Percentiles rank a stretch among this genome's conserved stretches.
Evolutionary conservation across 1,140 invertebrate genomes (phyloP).

Genomic region (Dendrolimus punctatus): DNA sequence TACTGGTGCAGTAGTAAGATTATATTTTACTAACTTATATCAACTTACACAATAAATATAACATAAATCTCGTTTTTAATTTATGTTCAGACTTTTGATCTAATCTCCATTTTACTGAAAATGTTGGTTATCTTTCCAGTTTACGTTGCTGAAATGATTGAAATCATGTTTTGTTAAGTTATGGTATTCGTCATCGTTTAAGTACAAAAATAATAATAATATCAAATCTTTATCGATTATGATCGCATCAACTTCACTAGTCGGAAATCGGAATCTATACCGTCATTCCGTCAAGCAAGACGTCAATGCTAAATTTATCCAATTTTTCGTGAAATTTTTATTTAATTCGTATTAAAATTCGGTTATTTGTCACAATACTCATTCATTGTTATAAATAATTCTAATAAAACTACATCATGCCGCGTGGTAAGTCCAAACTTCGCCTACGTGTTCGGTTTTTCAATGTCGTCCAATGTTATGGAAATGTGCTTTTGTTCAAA

Average conservation of each 20-base stretch:
- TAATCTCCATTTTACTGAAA: constrained; percentile 3
- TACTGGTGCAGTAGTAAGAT: too few species aligned
- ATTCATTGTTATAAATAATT: neutral
- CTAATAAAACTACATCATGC: constrained; percentile 33
- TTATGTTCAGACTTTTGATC: too few species aligned
- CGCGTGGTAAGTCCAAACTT: constrained; percentile 47
- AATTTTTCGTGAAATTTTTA: constrained; percentile 23
- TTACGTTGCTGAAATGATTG: constrained; percentile 3
- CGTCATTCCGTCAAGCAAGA: constrained; percentile 22
- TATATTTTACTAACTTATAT: too few species aligned
- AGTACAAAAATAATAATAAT: neutral
- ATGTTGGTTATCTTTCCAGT: constrained; percentile 2
- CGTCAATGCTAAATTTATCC: constrained; percentile 63
- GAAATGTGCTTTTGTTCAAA: constrained; percentile 42
- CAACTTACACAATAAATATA: too few species aligned
- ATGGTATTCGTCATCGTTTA: neutral
- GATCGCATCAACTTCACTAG: too few species aligned
- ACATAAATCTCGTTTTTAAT: too few species aligned
- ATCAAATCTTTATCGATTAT: constrained; percentile 4
- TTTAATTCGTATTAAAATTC: constrained; percentile 10
- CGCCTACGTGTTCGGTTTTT: constrained; percentile 21
- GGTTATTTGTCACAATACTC: neutral
- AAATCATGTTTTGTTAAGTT: neutral
- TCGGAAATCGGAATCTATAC: too few species aligned
- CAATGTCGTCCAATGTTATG: constrained; percentile 59